Percentiles rank a stretch among this genome's conserved stretches.
phyloP scores from a whole-genome alignment of 2,888 invertebrate species.

The Tillus elongatus region DNA sequence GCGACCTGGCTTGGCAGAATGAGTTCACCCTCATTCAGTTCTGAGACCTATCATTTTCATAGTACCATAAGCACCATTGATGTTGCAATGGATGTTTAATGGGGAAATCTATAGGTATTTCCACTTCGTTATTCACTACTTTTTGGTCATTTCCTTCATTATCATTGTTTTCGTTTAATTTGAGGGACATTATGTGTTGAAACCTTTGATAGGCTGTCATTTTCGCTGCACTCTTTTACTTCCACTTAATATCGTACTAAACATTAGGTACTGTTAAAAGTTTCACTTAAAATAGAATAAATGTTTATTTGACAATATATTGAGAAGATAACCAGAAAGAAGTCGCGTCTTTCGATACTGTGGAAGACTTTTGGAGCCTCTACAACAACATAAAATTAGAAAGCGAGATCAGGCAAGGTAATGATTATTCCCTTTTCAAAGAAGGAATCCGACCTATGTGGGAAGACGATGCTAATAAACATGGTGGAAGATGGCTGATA shows the following conservation, averaged over 20 bases:
- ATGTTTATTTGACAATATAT: too few relatives aligned
- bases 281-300: too few relatives aligned
- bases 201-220: too few relatives aligned
- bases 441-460: slow-evolving; percentile 90
- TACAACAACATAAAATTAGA: slow-evolving; percentile 87
- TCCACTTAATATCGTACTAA: too few relatives aligned
- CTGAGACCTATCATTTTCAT: slow-evolving; percentile 83
- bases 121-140: slow-evolving; percentile 33
- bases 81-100: slow-evolving; percentile 88
- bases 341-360: too few relatives aligned
- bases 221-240: too few relatives aligned
- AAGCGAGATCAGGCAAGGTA: slow-evolving; percentile 73
- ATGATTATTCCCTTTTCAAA: slow-evolving; percentile 81
- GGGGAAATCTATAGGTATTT: slow-evolving; percentile 39
- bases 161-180: too few relatives aligned
- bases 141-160: slow-evolving; percentile 36
- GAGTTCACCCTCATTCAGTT: too few relatives aligned
- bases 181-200: too few relatives aligned
- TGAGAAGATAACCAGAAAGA: too few relatives aligned
- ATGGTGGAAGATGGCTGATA: slow-evolving; percentile 89
- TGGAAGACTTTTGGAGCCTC: slow-evolving; percentile 64
- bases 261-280: too few relatives aligned
- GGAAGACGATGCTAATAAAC: slow-evolving; percentile 87
- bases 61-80: slow-evolving; percentile 97
- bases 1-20: too few relatives aligned